Evolutionary conservation across 2,113 vertebrate genomes (phyloP).

Genomic region (Gallinago paraguaiae): DNA sequence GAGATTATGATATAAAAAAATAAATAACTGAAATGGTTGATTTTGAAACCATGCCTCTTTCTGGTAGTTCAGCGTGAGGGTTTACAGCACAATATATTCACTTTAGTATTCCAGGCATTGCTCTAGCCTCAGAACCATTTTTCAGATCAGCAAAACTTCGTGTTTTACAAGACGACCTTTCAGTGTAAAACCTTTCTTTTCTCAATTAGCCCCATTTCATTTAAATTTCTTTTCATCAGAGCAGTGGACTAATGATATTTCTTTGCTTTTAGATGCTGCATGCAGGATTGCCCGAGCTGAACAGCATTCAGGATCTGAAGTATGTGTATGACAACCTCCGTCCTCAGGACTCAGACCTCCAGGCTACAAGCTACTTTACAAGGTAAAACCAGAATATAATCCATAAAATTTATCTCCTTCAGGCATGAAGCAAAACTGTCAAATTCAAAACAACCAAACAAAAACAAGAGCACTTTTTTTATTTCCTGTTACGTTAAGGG

Average conservation of each 20-base stretch:
- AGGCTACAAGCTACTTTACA: constrained; percentile 89
- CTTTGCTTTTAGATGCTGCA: constrained; percentile 80
- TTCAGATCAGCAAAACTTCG: background rate
- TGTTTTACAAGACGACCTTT: background rate
- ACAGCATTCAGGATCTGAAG: constrained; percentile 79
- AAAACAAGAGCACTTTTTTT: background rate
- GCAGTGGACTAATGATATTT: background rate
- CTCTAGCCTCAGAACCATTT: background rate
- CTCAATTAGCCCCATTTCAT: background rate
- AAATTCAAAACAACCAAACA: background rate
- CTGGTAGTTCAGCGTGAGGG: background rate
- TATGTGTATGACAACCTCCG: constrained; percentile 87
- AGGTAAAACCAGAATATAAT: constrained; percentile 71
- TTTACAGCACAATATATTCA: background rate
- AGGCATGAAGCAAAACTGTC: background rate
- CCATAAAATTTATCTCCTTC: background rate
- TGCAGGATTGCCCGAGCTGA: constrained; percentile 85
- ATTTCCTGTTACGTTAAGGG: background rate
- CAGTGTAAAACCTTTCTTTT: background rate
- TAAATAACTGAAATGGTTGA: background rate
- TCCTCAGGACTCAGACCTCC: constrained; percentile 83
- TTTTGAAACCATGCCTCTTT: background rate
- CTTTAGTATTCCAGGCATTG: background rate
- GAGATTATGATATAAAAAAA: background rate
- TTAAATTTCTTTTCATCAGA: background rate